Percentiles rank a stretch among this genome's conserved stretches.
Evolutionary conservation across 2,888 invertebrate genomes (phyloP).

Genomic region (Apamea crenata): DNA sequence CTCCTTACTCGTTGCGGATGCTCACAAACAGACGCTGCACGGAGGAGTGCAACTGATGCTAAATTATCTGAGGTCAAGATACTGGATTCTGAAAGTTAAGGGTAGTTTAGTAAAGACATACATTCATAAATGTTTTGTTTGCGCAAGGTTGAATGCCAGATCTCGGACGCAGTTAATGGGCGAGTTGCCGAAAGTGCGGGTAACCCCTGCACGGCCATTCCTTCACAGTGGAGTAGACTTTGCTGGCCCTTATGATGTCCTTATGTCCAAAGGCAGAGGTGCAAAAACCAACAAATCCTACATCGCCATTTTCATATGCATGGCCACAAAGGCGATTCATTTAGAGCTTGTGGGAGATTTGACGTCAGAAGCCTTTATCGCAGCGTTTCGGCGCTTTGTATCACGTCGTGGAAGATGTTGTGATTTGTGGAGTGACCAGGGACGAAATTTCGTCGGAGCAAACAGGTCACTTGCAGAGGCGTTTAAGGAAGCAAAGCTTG

Average conservation of each 20-base stretch:
- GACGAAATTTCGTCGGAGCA: conserved; percentile 17
- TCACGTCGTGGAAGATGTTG: conserved; percentile 14
- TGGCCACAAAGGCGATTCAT: too few relatives aligned
- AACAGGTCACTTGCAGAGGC: conserved; percentile 3
- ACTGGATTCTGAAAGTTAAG: too few relatives aligned
- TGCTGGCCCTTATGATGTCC: conserved; percentile 8
- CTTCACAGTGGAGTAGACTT: conserved; percentile 16
- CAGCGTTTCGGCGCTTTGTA: neutral
- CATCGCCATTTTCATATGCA: neutral
- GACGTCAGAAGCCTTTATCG: too few relatives aligned
- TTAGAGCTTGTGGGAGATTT: too few relatives aligned
- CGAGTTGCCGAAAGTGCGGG: conserved; percentile 14
- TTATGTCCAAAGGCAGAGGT: neutral
- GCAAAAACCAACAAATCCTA: neutral
- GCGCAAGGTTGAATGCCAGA: too few relatives aligned
- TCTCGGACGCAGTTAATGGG: neutral
- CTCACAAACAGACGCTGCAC: too few relatives aligned
- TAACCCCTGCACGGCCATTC: conserved; percentile 14
- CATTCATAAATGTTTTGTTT: too few relatives aligned
- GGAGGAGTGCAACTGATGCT: too few relatives aligned
- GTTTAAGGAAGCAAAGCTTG: conserved; percentile 15
- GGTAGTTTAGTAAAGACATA: too few relatives aligned
- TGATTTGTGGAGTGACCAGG: conserved; percentile 20
- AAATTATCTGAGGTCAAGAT: too few relatives aligned
- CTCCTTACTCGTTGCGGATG: too few relatives aligned